Evolutionary conservation across 2,113 vertebrate species (phyloP).

Genomic region (Merops nubicus): DNA sequence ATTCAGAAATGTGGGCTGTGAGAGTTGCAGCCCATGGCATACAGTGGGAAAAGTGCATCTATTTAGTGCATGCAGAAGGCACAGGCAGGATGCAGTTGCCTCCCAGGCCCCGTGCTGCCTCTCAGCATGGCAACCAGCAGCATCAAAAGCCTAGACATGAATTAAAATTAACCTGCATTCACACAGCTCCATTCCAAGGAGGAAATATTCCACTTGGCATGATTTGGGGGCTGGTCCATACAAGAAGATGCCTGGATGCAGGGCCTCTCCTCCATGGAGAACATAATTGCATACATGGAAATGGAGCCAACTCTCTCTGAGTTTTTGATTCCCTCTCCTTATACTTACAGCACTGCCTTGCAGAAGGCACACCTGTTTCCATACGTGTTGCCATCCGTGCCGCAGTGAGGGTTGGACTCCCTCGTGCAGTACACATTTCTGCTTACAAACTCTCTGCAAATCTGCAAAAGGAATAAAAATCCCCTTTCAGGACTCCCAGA

Average conservation of each 20-base stretch:
- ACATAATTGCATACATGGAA: fast-evolving
- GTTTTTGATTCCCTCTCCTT: background rate
- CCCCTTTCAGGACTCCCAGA: background rate
- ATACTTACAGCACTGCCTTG: conserved; percentile 76
- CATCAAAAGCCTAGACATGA: background rate
- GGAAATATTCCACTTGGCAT: background rate
- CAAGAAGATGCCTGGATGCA: background rate
- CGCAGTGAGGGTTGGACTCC: conserved; percentile 78
- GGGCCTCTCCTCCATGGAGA: background rate
- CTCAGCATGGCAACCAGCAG: conserved; percentile 15
- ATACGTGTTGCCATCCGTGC: conserved; percentile 72
- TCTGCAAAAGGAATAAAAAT: conserved; percentile 27
- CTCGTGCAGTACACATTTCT: conserved; percentile 71
- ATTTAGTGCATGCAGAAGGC: background rate
- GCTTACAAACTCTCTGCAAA: conserved; percentile 68
- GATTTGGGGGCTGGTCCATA: background rate
- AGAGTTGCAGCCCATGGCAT: conserved; percentile 36
- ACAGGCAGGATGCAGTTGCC: background rate
- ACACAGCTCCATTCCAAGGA: background rate
- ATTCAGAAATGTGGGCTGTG: conserved; percentile 31
- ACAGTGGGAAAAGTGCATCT: background rate
- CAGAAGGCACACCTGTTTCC: conserved; percentile 79
- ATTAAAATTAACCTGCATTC: conserved; percentile 1
- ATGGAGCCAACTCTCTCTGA: background rate
- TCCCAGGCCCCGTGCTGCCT: conserved; percentile 5